Evolutionary conservation across 64 coral and sea anemone genomes (phyloP).

Genomic region (Montipora sp.): DNA sequence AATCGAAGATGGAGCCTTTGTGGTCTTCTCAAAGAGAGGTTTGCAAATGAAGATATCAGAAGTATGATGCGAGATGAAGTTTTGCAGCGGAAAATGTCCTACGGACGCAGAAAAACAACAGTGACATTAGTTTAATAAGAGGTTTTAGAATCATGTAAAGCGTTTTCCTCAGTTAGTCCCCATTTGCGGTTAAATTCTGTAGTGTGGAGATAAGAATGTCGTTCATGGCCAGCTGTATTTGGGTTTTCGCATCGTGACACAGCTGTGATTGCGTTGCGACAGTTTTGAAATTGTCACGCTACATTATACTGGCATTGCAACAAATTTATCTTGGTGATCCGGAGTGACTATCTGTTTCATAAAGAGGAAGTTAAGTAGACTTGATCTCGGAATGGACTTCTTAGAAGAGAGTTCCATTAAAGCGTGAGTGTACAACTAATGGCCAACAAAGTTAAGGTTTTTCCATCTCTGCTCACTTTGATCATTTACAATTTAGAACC

Average conservation of each 20-base stretch:
- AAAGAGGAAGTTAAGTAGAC: neutral
- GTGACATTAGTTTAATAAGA: neutral
- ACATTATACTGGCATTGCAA: neutral
- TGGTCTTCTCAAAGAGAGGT: neutral
- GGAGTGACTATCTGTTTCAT: neutral
- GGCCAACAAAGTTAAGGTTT: neutral
- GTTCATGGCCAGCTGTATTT: neutral
- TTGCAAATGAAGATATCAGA: neutral
- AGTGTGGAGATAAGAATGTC: neutral
- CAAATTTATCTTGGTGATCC: neutral
- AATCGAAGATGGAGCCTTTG: neutral
- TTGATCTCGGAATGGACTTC: no score
- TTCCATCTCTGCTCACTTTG: neutral
- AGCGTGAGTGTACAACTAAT: no score
- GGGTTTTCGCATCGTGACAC: neutral
- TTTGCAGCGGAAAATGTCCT: neutral
- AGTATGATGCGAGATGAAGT: neutral
- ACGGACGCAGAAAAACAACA: neutral
- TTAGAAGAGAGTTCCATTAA: no score
- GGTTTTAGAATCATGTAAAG: neutral
- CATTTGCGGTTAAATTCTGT: neutral
- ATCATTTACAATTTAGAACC: neutral
- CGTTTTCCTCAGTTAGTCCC: neutral
- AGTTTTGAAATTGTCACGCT: neutral
- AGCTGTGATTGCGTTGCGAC: neutral